Evolutionary conservation across 2,113 vertebrate genomes (phyloP), one percentile per base, ranked within the genome.

Genomic region (Burhinus bistriatus): DNA sequence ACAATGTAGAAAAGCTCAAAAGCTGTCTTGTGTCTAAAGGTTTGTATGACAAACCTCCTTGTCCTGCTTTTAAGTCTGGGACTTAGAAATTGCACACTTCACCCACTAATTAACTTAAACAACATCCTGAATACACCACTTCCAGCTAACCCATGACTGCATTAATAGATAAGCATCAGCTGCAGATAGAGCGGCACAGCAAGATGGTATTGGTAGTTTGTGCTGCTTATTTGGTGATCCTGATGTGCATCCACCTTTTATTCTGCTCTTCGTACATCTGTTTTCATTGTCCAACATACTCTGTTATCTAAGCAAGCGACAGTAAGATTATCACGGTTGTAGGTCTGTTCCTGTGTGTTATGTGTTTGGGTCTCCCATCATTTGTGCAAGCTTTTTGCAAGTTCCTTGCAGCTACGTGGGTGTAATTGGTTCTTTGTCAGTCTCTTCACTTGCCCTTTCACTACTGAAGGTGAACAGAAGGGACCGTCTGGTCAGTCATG

Each of bases 261-360:
- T 22, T 66, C 40, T 45, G 17, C 29, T 45, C 29, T 29, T 42
- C 0, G 2, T 51, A 20, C 23, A 2, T n/a, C 36, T 45, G 5
- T 55, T 65, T 44, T 27, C 30, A 11, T 23, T 65, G 36, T 51
- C 44, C 34, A 19, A 4, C 13, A 34, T 14, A 1, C 26, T 27
- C 20, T 51, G 15, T 26, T 55, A 18, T n/a, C 38, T 15, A 9
- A 73, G 64, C 9, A 54, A 59, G 8, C 0, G 0, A 6, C 15
- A 7, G 15, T 15, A 29, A n/a, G 26, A 29, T 19, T 9, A 29
- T 36, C 13, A 19, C 11, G 57, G 1, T 12, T 65, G 32, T 51
- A 20, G 38, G 17, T 27, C 26, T 29, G 3, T 62, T n/a, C 15
- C 16, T 6, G 0, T 40, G 17, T 65, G 18, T 61, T 61, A 36